Evolutionary conservation across 2,888 invertebrate genomes (phyloP), one percentile per base, ranked within the genome.

Genomic region (Drosophila peninsularis): DNA sequence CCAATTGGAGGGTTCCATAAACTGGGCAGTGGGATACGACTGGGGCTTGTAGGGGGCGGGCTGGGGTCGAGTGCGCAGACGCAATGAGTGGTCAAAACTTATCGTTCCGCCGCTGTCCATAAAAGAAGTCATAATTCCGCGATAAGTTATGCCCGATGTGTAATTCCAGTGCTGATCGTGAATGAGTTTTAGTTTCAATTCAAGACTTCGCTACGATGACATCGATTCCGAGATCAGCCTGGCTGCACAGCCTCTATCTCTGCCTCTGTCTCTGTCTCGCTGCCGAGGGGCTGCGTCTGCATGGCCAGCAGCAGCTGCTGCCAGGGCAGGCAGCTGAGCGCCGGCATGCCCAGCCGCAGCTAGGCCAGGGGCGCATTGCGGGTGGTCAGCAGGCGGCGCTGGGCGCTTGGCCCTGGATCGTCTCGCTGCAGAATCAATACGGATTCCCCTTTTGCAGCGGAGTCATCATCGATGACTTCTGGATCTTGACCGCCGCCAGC

Each of bases 401-500:
- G 5, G 82, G 81, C 21, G 55, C 47, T 2, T 91, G 89, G 41
- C 91, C 92, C 13, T 91, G 88, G 65, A 90, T 91, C 53, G 78
- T 86, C 0, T 90, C 90, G 6, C 30, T 92, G n/a, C 91, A 91
- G 65, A 71, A 76, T 17, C 24, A 24, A 6, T 71, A 10, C 11
- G 80, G 76, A 7, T 77, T 70, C 41, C 91, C 90, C 32, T 76
- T 80, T 14, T 92, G 92, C 63, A 90, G 84, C 2, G 90, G 90
- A 13, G 70, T 74, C 21, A 90, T 91, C 21, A 73, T 91, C 5
- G 45, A 69, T 5, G 36, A 74, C 0, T 5, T 32, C 5, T 90
- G 82, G 78, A 54, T 90, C 3, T n/a, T 89, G 3, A 91, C 91
- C 0, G 91, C 91, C 2, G 88, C 83, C 34, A 91, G 90, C 56